These are phyloP conservation scores for Sorex maritimensis DNA, from an alignment of 2,797 vertebrate genomes.

Conservation along the genomic window DNA sequence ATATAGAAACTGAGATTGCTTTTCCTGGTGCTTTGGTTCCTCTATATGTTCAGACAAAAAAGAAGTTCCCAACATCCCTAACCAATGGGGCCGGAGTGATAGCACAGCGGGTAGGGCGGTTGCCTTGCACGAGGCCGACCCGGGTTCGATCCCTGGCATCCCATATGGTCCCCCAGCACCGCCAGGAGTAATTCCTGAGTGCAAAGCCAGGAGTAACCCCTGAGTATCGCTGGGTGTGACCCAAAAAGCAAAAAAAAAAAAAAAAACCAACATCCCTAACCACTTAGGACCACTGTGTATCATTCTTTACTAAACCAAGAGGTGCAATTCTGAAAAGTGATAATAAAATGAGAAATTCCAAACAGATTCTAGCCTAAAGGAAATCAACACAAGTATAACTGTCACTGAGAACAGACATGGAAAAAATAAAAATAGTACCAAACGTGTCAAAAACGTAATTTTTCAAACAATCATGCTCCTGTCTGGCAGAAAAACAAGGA, in stretches of 20 bases:
- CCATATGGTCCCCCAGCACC: too few relatives aligned
- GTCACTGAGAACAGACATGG: not conserved
- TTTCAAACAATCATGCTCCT: slow-evolving; percentile 33
- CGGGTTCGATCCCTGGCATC: too few relatives aligned
- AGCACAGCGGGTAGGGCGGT: too few relatives aligned
- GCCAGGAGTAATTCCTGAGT: too few relatives aligned
- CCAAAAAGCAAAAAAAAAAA: too few relatives aligned
- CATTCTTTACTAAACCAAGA: not conserved
- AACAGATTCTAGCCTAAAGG: slow-evolving; percentile 21
- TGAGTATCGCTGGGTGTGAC: too few relatives aligned
- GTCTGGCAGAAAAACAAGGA: slow-evolving; percentile 55
- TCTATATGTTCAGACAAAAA: slow-evolving; percentile 12
- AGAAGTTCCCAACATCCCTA: not conserved
- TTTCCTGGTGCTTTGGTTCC: slow-evolving; percentile 26
- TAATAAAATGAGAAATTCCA: slow-evolving; percentile 1
- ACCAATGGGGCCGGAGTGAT: too few relatives aligned
- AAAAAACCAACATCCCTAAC: not conserved
- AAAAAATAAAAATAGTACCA: slow-evolving; percentile 47
- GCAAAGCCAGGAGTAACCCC: too few relatives aligned
- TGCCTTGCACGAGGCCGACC: too few relatives aligned
- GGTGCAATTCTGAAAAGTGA: not conserved
- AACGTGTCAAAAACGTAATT: slow-evolving; percentile 12
- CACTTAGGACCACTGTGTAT: not conserved
- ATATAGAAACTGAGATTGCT: not conserved
- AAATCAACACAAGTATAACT: not conserved